A percentile compares a stretch with the other conserved stretches of the same genome.
Evolutionary conservation across 2,797 vertebrate species (phyloP).

Genomic region (Eospalax fontanierii): DNA sequence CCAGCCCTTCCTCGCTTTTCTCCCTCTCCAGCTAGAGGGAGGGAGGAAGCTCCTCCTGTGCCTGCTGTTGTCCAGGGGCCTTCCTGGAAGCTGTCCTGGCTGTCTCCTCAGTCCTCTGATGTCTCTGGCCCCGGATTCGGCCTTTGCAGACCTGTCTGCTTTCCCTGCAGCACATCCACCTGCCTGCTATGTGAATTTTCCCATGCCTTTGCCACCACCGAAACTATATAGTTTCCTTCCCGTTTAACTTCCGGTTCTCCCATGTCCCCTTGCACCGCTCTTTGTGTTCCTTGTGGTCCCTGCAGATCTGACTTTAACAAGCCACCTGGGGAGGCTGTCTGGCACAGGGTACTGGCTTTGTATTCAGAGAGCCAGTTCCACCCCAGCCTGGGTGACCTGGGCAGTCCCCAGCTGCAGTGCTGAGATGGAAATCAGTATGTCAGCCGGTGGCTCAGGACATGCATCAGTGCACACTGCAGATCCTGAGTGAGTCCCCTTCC

Average conservation of each 20-base stretch:
- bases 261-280: not conserved
- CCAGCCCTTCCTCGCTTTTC: not conserved
- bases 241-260: slow-evolving; percentile 40
- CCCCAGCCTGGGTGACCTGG: fast-evolving
- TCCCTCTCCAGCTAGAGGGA: not conserved
- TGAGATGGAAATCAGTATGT: not conserved
- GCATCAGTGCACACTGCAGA: fast-evolving
- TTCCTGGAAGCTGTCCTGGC: fast-evolving
- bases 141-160: not conserved
- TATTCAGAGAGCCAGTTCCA: not conserved
- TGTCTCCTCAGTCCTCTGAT: not conserved
- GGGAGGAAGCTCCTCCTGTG: not conserved
- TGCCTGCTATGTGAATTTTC: not conserved
- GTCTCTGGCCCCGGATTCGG: not conserved
- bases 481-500: not conserved
- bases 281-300: not conserved
- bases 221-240: not conserved
- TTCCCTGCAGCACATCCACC: fast-evolving
- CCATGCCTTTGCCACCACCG: not conserved
- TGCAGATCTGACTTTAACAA: not conserved
- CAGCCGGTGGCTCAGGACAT: fast-evolving
- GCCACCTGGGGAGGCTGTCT: not conserved
- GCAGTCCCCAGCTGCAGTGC: fast-evolving
- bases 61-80: not conserved
- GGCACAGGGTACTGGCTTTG: not conserved